Base-by-base conservation (phyloP, 2,113 vertebrate genomes). In the Cyanocitta stelleri region DNA sequence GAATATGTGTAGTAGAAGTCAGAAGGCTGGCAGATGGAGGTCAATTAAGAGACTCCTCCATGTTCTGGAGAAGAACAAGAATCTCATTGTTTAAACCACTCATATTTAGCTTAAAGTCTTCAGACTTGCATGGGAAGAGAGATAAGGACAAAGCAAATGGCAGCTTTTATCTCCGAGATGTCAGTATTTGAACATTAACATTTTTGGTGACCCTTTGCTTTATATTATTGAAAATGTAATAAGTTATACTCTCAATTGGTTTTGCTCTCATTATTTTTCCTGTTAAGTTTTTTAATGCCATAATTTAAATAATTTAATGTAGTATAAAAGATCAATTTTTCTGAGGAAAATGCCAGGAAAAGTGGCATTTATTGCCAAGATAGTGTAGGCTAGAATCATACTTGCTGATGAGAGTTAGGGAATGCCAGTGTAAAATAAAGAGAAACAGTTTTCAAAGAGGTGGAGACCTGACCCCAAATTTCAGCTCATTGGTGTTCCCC, bases 281-380 rank as follows among this genome's bases (percentile, higher is more conserved):
- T 94, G 96, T 97, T 97, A 88, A 96, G 87, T 95, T 93, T 98
- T 97, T 97, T 86, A 94, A 96, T 94, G 96, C 94, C 92, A 93
- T 97, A 97, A 98, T 96, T 97, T 95, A 98, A 98, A 97, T 98
- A 98, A 98, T 97, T 96, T 85, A 97, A 98, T 96, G 33, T 75
- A 72, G 30, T 68, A 39, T 21, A 73, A 62, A 86, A 68, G 12
- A 69, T 73, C 4, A 89, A 37, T 91, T 95, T 89, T 86, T 96
- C 88, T 98, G 98, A 98, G 97, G 97, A 98, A 98, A 98, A 89
- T 41, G 16, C 41, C 4, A 2, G 51, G 73, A 94, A 41, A 74
- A 91, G n/a, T 69, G 49, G 33, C 87, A 19, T 87, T 54, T 69
- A 21, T 66, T 90, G 35, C 29, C 48, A 68, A 59, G 54, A 85